Evolutionary conservation across 2,113 vertebrate genomes (phyloP), one percentile per base, ranked within the genome.

Genomic region (Psilopsiagon aymara): DNA sequence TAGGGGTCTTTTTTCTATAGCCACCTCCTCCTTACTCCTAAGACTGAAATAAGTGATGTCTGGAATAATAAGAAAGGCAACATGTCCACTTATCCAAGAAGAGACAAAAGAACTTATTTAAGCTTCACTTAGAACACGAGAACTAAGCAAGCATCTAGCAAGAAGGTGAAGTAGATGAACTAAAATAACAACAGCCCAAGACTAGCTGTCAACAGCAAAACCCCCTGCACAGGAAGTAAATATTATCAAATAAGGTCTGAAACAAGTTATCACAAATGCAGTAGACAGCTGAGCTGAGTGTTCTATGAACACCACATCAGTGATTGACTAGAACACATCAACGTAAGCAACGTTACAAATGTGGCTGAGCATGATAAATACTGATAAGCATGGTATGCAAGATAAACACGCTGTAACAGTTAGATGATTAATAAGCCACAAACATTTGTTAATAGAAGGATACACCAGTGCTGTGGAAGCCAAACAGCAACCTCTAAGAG

Each of bases 161-260:
- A 67, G 57, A 73, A 47, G 1, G 9, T 17, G 13, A 64, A 39
- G 5, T 2, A 82, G 6, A 29, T 0, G 0, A 55, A 46, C 3
- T 17, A 78, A 78, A 33, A 18, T 43, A 11, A 82, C 28, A 86
- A 33, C 20, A 59, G 66, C 3, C 23, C 43, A 44, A 66, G 21
- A 35, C 13, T 33, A 43, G 4, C 1, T 23, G 23, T 31, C 76
- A 78, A 27, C 46, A 66, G 55, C n/a, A 70, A 23, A 70, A 63
- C n/a, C 49, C 28, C 82, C 47, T 35, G 7, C 33, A 66, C 11
- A 82, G 51, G 23, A 89, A 78, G 55, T 6, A 67, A 51, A 18
- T 16, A 3, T 59, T 75, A 78, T 33, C 2, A 1, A 53, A 78
- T 29, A 19, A 62, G 4, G 33, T 7, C n/a, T 49, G 19, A 59